Evolutionary conservation across 2,888 invertebrate species (phyloP), one percentile per base, ranked within the genome.

Genomic region (Stramonita haemastoma): DNA sequence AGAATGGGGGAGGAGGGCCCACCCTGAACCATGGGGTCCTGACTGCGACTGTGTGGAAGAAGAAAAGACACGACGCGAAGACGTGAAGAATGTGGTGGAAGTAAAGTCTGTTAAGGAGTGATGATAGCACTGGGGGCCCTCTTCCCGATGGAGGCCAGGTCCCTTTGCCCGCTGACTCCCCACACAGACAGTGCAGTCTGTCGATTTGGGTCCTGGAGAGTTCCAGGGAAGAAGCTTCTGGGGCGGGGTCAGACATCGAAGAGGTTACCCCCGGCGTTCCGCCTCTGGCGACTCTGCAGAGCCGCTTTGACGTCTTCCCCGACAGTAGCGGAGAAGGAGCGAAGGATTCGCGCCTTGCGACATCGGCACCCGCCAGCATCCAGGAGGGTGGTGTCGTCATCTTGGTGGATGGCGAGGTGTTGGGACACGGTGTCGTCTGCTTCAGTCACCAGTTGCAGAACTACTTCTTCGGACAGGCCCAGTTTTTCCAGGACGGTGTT

Each of bases 221-320:
- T 34, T 89, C 89, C 85, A 89, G 19, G 85, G 77, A 19, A 89
- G 84, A n/a, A 84, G 66, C 29, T 85, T 83, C 57, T 89, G 89
- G 6, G 89, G 73, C 4, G 85, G 26, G 15, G 89, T 56, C 19
- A 89, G 89, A 85, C 46, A 26, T 89, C 89, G 85, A 89, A 85
- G 84, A 89, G 89, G 89, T 89, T 89, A 73, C 89, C 89, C 89
- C 85, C 83, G 46, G 89, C 89, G 77, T 89, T 89, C 19, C 89
- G 46, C 29, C 85, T 36, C 26, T 46, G 84, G 22, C 89, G 46
- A 56, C 29, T 70, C 70, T 70, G 73, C 56, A 81, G 83, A 13
- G 84, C 81, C 34, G 70, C 29, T 66, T 34, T 32, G 73, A 73
- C 66, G 36, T 56, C 84, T 85, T 89, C 87, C 13, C 87, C 85